Percentiles rank a stretch among this genome's conserved stretches.
These are phyloP conservation scores for Neuroterus valhalla DNA, from an alignment of 1,140 invertebrate genomes.

Conservation along the genomic window DNA sequence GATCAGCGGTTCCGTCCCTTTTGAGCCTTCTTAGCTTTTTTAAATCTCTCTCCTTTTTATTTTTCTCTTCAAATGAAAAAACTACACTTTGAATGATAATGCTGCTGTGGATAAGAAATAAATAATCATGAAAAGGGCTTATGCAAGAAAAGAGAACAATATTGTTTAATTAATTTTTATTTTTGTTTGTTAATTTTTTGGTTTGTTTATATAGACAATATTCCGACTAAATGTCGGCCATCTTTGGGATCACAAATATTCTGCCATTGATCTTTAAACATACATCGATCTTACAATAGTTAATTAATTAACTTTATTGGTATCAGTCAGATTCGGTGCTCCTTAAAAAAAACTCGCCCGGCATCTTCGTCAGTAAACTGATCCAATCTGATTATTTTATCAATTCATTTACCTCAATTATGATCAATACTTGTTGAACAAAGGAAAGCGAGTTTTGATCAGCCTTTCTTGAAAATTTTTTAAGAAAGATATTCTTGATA, in stretches of 20 bases:
- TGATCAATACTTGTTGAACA: no score
- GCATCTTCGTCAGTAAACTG: slow-evolving; percentile 5
- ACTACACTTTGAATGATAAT: no score
- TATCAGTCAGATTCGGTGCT: slow-evolving; percentile 24
- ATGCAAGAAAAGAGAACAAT: background rate
- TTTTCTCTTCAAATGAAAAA: no score
- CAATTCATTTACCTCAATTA: background rate
- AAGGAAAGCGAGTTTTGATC: background rate
- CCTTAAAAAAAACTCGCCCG: background rate
- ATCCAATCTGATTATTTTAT: slow-evolving; percentile 14
- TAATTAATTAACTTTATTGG: slow-evolving; percentile 3
- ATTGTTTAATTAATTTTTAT: slow-evolving; percentile 24
- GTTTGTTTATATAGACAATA: slow-evolving; percentile 10
- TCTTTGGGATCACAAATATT: background rate
- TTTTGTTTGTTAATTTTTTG: slow-evolving; percentile 29
- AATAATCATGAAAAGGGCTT: no score
- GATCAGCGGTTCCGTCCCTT: no score
- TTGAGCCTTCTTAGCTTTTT: no score
- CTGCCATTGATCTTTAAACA: slow-evolving; percentile 10
- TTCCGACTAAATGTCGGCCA: slow-evolving; percentile 12
- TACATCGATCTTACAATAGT: background rate
- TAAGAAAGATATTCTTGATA: background rate
- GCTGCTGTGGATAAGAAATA: no score
- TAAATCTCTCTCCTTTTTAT: no score
- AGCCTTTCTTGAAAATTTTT: background rate